A percentile compares a stretch with the other conserved stretches of the same genome.
phyloP scores from a whole-genome alignment of 2,113 vertebrate genomes.

The Salminus brasiliensis region DNA sequence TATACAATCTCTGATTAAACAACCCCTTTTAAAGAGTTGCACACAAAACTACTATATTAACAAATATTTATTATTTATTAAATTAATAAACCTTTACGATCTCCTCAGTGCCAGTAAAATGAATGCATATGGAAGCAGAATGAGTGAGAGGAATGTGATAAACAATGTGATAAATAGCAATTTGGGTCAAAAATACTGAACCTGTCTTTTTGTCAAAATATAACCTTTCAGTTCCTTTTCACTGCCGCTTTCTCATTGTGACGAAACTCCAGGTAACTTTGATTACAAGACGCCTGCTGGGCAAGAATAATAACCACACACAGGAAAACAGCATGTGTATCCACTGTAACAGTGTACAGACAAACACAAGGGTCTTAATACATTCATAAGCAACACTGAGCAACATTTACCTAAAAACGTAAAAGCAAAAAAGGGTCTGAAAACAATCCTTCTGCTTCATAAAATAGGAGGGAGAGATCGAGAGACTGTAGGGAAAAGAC shows the following conservation, averaged over 20 bases:
- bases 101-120: no score
- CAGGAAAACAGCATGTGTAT: background rate
- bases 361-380: background rate
- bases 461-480: background rate
- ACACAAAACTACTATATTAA: no score
- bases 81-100: no score
- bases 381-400: background rate
- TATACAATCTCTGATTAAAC: no score
- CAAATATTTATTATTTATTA: no score
- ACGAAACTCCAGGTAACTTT: constrained; percentile 9
- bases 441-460: constrained; percentile 17
- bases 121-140: no score
- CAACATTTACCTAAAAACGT: constrained; percentile 25
- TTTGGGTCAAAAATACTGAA: constrained; percentile 16
- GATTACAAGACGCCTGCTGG: background rate
- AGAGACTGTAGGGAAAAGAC: background rate
- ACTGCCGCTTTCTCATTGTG: constrained; percentile 1
- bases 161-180: background rate
- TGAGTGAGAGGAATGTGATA: background rate
- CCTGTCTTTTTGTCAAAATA: constrained; percentile 10
- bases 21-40: no score
- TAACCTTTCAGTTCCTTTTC: constrained; percentile 1
- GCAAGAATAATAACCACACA: background rate
- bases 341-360: background rate
- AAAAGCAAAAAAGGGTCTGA: background rate